phyloP scores from a whole-genome alignment of 2,797 vertebrate genomes.

The Coranthus polyacanthus region DNA sequence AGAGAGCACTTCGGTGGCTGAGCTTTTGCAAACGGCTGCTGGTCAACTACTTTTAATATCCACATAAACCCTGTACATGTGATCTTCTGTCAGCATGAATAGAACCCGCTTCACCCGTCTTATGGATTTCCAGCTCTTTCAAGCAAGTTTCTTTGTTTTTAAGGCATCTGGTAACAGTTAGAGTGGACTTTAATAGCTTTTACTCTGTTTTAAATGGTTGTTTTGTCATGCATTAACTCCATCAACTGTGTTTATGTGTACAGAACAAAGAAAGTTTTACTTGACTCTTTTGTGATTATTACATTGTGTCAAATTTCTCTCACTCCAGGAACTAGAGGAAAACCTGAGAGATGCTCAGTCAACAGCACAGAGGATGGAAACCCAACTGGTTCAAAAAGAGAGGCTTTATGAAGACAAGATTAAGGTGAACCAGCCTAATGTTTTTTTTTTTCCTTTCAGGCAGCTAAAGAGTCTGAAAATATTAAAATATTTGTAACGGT shows the following conservation, averaged over 20 bases:
- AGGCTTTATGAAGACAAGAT: slow-evolving; percentile 97
- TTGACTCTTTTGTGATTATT: slow-evolving; percentile 9
- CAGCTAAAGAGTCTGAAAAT: not conserved
- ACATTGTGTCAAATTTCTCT: not conserved
- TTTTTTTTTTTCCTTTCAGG: not conserved
- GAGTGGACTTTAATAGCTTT: slow-evolving; percentile 10
- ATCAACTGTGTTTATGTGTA: not conserved
- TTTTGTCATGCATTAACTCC: not conserved
- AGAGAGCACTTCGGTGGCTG: slow-evolving; percentile 33
- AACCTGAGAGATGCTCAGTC: slow-evolving; percentile 96
- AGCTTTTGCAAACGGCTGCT: slow-evolving; percentile 21
- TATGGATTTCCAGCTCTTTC: slow-evolving; percentile 72
- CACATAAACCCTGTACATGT: slow-evolving; percentile 18
- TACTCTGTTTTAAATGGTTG: not conserved
- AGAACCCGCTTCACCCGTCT: slow-evolving; percentile 55
- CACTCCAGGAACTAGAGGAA: slow-evolving; percentile 93
- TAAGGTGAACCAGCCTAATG: slow-evolving; percentile 85
- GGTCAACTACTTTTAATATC: slow-evolving; percentile 12
- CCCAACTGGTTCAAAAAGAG: slow-evolving; percentile 96
- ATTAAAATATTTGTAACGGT: not conserved
- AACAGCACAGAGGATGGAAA: slow-evolving; percentile 94
- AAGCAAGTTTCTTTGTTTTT: slow-evolving; percentile 63
- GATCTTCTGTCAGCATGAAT: slow-evolving; percentile 65
- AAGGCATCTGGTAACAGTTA: not conserved
- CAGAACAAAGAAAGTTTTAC: not conserved